phyloP scores from a whole-genome alignment of 2,797 vertebrate genomes.

The Phoeniculus purpureus region DNA sequence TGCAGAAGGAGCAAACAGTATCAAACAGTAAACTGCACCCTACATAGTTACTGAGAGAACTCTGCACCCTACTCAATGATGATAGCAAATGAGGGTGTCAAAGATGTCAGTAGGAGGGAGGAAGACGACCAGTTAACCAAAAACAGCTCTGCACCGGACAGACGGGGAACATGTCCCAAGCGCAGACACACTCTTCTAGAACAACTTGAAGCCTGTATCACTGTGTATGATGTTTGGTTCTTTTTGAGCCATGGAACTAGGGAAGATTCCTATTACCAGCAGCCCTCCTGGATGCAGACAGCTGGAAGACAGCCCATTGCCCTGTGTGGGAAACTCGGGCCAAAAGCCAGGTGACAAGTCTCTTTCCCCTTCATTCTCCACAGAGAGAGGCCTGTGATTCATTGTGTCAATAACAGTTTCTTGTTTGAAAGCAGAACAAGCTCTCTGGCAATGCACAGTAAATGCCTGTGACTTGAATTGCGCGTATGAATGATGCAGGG shows the following conservation, averaged over 20 bases:
- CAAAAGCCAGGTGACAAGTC: background rate
- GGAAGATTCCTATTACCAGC: background rate
- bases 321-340: background rate
- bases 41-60: background rate
- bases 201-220: background rate
- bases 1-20: background rate
- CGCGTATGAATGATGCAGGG: fast-evolving
- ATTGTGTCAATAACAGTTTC: fast-evolving
- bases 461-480: background rate
- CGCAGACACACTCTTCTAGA: fast-evolving
- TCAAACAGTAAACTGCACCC: background rate
- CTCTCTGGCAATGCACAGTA: background rate
- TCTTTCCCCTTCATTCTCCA: background rate
- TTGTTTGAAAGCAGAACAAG: background rate
- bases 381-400: background rate
- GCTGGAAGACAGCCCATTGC: background rate
- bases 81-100: background rate
- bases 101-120: background rate
- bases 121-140: background rate
- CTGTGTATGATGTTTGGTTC: fast-evolving
- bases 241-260: background rate
- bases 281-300: background rate
- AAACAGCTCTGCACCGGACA: too few relatives aligned
- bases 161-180: background rate
- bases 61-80: fast-evolving